phyloP scores from a whole-genome alignment of 2,797 vertebrate species.

The Pelobates cultripes region DNA sequence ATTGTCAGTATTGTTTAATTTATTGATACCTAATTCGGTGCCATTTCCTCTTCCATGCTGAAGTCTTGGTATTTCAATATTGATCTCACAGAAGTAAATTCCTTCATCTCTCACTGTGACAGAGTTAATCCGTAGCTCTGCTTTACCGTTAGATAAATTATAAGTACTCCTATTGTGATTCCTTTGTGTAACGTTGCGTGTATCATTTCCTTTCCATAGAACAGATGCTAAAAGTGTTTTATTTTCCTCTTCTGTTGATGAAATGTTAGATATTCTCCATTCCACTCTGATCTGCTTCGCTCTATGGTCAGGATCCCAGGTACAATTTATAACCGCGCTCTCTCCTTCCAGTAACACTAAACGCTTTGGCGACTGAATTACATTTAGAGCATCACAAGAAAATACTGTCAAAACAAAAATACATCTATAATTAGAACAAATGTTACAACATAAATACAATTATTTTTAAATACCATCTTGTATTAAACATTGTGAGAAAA shows the following conservation, averaged over 20 bases:
- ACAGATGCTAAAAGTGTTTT: background rate
- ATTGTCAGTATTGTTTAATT: too few relatives aligned
- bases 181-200: too few relatives aligned
- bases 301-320: slow-evolving; percentile 19
- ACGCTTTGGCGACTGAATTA: slow-evolving; percentile 53
- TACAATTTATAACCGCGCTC: slow-evolving; percentile 27
- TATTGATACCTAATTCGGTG: background rate
- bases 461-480: too few relatives aligned
- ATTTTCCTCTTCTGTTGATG: background rate
- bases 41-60: background rate
- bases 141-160: background rate
- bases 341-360: slow-evolving; percentile 25
- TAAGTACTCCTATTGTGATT: background rate
- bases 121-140: slow-evolving; percentile 49
- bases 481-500: too few relatives aligned
- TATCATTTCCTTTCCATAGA: background rate
- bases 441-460: background rate
- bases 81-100: slow-evolving; percentile 65
- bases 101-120: slow-evolving; percentile 49
- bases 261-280: slow-evolving; percentile 45
- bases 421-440: background rate
- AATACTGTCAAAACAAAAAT: slow-evolving; percentile 19
- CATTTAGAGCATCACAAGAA: background rate
- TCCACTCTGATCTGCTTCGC: slow-evolving; percentile 39
- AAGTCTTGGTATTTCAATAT: slow-evolving; percentile 54